A percentile compares a stretch with the other conserved stretches of the same genome.
These are phyloP conservation scores for Harlomillsia oculata DNA, from an alignment of 1,140 invertebrate genomes.

Conservation along the genomic window DNA sequence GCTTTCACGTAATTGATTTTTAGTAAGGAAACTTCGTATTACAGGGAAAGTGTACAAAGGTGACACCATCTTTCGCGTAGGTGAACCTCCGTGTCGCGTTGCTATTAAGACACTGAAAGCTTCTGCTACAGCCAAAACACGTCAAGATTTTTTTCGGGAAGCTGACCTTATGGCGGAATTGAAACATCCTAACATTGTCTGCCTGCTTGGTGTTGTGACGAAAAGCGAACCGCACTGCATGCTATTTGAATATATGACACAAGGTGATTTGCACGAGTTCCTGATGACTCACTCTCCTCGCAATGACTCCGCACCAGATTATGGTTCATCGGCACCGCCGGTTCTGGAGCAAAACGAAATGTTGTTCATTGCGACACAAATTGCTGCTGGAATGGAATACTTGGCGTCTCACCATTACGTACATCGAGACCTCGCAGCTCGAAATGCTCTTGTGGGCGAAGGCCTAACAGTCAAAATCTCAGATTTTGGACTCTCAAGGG, in stretches of 20 bases:
- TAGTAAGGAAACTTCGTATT: conserved; percentile 2
- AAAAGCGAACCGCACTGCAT: conserved; percentile 88
- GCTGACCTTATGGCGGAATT: conserved; percentile 88
- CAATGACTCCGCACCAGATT: conserved; percentile 48
- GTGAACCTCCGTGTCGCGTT: conserved; percentile 56
- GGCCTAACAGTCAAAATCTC: conserved; percentile 90
- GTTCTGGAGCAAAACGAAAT: conserved; percentile 69
- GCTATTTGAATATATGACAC: conserved; percentile 92
- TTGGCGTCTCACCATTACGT: conserved; percentile 89
- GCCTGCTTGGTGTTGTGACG: conserved; percentile 80
- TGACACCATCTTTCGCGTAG: conserved; percentile 60
- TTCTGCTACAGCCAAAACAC: conserved; percentile 80
- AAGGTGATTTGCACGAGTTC: conserved; percentile 89
- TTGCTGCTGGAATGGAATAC: conserved; percentile 95
- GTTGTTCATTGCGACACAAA: conserved; percentile 74
- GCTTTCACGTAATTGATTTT: not conserved
- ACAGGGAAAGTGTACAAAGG: conserved; percentile 83
- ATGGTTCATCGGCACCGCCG: conserved; percentile 53
- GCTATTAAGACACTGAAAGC: conserved; percentile 92
- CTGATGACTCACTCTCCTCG: conserved; percentile 76
- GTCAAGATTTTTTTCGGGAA: conserved; percentile 48
- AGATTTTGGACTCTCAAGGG: conserved; percentile 87
- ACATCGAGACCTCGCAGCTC: conserved; percentile 88
- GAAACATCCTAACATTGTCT: conserved; percentile 90
- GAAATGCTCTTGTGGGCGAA: conserved; percentile 83